A percentile compares a stretch with the other conserved stretches of the same genome.
These are phyloP conservation scores for Hirudinaria manillensis DNA, from an alignment of 2,888 invertebrate species.

Conservation along the genomic window DNA sequence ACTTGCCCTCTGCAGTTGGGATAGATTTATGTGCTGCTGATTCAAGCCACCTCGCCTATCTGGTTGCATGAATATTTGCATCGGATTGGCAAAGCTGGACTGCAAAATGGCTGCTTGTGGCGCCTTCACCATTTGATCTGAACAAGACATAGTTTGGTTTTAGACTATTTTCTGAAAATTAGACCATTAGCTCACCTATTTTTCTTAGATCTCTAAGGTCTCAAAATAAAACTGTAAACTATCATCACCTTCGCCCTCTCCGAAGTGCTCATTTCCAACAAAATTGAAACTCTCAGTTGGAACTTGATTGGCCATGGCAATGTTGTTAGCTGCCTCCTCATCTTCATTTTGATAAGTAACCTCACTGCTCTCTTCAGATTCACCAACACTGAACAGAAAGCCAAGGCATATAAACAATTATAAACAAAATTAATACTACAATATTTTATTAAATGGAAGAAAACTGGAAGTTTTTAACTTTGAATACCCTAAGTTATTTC, in stretches of 20 bases:
- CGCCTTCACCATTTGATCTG: slow-evolving; percentile 22
- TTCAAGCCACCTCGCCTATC: not conserved
- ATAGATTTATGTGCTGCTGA: slow-evolving; percentile 20
- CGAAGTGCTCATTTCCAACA: slow-evolving; percentile 14
- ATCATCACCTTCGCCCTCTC: slow-evolving; percentile 22
- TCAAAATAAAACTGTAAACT: no score
- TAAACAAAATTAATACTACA: not conserved
- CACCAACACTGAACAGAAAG: slow-evolving; percentile 6
- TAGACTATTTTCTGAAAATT: no score
- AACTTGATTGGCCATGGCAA: slow-evolving; percentile 14
- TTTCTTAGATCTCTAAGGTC: no score
- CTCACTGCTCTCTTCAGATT: slow-evolving; percentile 27
- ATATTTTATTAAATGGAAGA: not conserved
- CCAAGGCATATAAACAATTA: not conserved
- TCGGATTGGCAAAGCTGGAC: slow-evolving; percentile 31
- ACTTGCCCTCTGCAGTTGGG: slow-evolving; percentile 25
- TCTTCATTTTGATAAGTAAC: slow-evolving; percentile 27
- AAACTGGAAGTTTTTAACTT: not conserved
- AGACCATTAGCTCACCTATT: no score
- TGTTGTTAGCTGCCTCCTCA: slow-evolving; percentile 30
- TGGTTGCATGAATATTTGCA: slow-evolving; percentile 31
- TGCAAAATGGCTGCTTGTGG: slow-evolving; percentile 25
- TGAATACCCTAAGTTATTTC: not conserved
- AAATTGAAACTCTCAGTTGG: slow-evolving; percentile 18
- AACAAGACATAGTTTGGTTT: no score